phyloP scores from a whole-genome alignment of 2,888 invertebrate genomes.

The Dryococelus australis region DNA sequence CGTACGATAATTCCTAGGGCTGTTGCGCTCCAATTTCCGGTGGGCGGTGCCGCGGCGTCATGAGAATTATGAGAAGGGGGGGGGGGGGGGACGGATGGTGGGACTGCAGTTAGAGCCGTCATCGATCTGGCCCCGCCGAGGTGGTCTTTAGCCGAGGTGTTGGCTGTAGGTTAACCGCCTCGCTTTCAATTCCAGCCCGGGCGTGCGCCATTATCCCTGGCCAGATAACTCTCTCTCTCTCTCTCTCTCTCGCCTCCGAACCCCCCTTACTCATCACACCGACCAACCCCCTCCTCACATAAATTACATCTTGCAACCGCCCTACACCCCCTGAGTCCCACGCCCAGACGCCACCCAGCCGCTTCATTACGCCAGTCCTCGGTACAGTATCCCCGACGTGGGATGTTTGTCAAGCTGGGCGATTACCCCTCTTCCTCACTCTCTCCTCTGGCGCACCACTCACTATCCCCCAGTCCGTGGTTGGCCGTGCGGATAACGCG shows the following conservation, averaged over 20 bases:
- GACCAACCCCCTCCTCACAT: background rate
- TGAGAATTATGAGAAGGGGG: no score
- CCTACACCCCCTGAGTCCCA: background rate
- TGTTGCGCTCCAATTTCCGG: no score
- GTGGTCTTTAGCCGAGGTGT: constrained; percentile 10
- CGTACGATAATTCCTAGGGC: no score
- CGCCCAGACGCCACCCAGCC: background rate
- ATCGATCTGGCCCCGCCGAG: background rate
- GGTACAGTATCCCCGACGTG: background rate
- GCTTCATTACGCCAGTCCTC: background rate
- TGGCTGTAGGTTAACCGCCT: background rate
- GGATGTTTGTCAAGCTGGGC: background rate
- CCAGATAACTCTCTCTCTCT: background rate
- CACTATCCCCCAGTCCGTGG: no score
- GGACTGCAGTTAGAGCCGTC: background rate
- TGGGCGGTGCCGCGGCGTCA: no score
- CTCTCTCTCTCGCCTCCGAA: background rate
- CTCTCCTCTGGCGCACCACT: no score
- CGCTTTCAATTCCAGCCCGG: constrained; percentile 9
- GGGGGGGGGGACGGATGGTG: background rate
- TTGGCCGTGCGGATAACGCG: no score
- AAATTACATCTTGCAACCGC: background rate
- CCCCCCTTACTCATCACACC: no score
- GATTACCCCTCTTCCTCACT: background rate
- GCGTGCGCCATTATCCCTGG: background rate